phyloP scores from a whole-genome alignment of 2,888 invertebrate species.

The Lydus trimaculatus region DNA sequence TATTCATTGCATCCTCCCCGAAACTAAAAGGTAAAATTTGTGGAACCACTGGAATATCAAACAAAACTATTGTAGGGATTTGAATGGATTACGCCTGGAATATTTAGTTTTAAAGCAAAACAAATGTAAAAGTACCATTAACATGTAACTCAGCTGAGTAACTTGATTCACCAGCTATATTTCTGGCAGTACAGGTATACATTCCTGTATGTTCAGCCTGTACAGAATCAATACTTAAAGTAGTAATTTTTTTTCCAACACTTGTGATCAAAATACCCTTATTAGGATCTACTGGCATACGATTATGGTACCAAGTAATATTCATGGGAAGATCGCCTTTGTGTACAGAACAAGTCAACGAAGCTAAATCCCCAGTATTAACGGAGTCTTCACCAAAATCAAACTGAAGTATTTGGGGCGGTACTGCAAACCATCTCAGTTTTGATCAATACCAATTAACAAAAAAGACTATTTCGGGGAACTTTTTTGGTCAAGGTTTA shows the following conservation, averaged over 20 bases:
- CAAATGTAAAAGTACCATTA: conserved; percentile 72
- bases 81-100: neutral
- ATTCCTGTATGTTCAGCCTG: conserved; percentile 73
- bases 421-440: conserved; percentile 42
- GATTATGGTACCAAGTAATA: conserved; percentile 70
- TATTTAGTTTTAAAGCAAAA: neutral
- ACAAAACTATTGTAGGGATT: conserved; percentile 14
- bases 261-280: conserved; percentile 57
- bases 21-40: conserved; percentile 75
- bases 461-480: neutral
- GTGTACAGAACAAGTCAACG: conserved; percentile 72
- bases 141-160: conserved; percentile 67
- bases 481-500: neutral
- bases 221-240: conserved; percentile 69
- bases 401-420: conserved; percentile 67
- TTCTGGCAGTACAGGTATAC: conserved; percentile 78
- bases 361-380: conserved; percentile 76
- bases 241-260: conserved; percentile 63
- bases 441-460: neutral
- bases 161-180: conserved; percentile 71
- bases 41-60: conserved; percentile 65
- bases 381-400: conserved; percentile 65
- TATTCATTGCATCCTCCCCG: conserved; percentile 78
- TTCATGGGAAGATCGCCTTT: conserved; percentile 76
- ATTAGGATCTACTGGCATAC: conserved; percentile 52